Evolutionary conservation across 2,888 invertebrate species (phyloP).

Genomic region (Mythimna vitellina): DNA sequence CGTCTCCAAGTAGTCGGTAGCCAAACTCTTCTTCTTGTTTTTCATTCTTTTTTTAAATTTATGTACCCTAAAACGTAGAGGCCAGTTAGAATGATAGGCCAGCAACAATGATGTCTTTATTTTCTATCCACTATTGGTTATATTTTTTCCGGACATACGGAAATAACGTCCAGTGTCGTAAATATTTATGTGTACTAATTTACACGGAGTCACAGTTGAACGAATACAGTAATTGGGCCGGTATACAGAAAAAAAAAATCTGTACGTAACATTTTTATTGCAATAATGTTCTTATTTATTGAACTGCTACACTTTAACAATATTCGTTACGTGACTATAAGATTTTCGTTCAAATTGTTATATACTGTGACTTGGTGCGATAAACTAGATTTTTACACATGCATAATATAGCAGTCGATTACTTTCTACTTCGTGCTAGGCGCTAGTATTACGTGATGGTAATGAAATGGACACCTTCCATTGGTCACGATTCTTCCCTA

Average conservation of each 20-base stretch:
- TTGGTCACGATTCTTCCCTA: background rate
- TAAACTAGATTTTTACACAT: conserved; percentile 33
- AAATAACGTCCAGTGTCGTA: background rate
- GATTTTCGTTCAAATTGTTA: conserved; percentile 2
- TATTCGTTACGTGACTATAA: conserved; percentile 34
- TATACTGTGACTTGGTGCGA: conserved; percentile 31
- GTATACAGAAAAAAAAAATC: background rate
- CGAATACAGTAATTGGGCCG: conserved; percentile 16
- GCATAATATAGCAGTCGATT: conserved; percentile 11
- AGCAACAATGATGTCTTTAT: background rate
- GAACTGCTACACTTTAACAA: conserved; percentile 17
- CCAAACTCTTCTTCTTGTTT: too few relatives aligned
- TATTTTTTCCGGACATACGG: background rate
- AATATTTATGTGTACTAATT: conserved; percentile 31
- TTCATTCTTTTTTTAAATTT: too few relatives aligned
- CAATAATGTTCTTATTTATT: conserved; percentile 19
- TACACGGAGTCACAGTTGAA: conserved; percentile 21
- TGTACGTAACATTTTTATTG: conserved; percentile 19
- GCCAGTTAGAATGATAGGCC: too few relatives aligned
- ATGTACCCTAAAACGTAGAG: too few relatives aligned
- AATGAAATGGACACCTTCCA: conserved; percentile 12
- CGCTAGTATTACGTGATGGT: conserved; percentile 19
- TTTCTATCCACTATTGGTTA: background rate
- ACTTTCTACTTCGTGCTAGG: conserved; percentile 41
- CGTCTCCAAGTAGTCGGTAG: too few relatives aligned